Conservation (phyloP, 2,113 vertebrate genomes). For the Semnornis frantzii region DNA sequence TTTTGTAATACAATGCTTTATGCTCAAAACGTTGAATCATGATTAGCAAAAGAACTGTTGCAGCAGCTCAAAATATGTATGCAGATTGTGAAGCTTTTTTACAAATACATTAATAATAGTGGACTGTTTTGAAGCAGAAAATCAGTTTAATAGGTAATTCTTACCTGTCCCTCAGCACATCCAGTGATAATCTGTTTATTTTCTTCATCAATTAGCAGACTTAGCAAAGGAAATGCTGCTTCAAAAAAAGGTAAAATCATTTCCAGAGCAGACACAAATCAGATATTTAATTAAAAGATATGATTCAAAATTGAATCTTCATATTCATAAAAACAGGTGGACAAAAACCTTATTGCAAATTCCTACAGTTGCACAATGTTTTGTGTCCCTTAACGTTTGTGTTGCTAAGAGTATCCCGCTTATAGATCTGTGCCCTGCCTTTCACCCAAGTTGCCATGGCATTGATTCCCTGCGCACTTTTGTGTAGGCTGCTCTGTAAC, state of each 20-base stretch:
- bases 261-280: background rate
- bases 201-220: constrained; percentile 74
- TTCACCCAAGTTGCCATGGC: background rate
- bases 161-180: constrained; percentile 85
- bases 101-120: background rate
- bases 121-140: background rate
- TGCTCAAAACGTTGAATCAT: background rate
- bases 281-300: background rate
- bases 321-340: background rate
- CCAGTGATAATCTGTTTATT: constrained; percentile 81
- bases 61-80: background rate
- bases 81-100: background rate
- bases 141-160: background rate
- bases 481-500: background rate
- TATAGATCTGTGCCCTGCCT: background rate
- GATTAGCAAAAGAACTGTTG: background rate
- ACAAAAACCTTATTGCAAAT: background rate
- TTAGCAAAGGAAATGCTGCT: constrained; percentile 83
- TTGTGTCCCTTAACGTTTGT: background rate
- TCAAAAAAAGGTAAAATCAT: background rate
- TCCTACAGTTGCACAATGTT: background rate
- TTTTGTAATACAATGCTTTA: background rate
- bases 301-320: background rate
- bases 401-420: background rate
- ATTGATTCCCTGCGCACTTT: background rate